These are phyloP conservation scores for Bubo scandiacus DNA, from an alignment of 2,113 vertebrate genomes.

Conservation along the genomic window DNA sequence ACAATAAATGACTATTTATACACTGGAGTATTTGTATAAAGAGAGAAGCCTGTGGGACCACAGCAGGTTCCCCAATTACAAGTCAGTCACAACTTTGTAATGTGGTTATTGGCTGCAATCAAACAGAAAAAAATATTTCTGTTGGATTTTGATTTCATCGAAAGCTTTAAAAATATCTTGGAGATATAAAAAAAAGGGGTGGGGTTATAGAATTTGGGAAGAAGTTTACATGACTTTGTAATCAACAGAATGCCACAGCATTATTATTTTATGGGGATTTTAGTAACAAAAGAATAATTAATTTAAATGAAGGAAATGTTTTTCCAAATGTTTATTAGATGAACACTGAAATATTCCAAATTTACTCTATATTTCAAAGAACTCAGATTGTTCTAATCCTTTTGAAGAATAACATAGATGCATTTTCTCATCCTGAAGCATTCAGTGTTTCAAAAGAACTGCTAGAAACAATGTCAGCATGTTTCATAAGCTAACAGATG, in stretches of 20 bases:
- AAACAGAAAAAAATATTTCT: conserved; percentile 71
- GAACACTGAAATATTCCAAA: neutral
- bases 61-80: conserved; percentile 57
- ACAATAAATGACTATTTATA: conserved; percentile 67
- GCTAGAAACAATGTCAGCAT: neutral
- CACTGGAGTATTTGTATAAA: conserved; percentile 55
- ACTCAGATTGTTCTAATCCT: neutral
- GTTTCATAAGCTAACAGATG: neutral
- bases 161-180: conserved; percentile 39
- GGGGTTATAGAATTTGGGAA: neutral
- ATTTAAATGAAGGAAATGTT: conserved; percentile 15
- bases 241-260: neutral
- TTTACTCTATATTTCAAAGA: neutral
- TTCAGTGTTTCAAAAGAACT: neutral
- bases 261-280: neutral
- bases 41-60: conserved; percentile 44
- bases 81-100: conserved; percentile 49
- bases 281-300: neutral
- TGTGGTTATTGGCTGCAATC: conserved; percentile 68
- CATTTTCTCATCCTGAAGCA: neutral
- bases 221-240: neutral
- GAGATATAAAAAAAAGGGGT: neutral
- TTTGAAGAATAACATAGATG: neutral
- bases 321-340: conserved; percentile 10
- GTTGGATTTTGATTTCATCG: conserved; percentile 62